Evolutionary conservation across 1,140 invertebrate genomes (phyloP).

Genomic region (Spodoptera litura): DNA sequence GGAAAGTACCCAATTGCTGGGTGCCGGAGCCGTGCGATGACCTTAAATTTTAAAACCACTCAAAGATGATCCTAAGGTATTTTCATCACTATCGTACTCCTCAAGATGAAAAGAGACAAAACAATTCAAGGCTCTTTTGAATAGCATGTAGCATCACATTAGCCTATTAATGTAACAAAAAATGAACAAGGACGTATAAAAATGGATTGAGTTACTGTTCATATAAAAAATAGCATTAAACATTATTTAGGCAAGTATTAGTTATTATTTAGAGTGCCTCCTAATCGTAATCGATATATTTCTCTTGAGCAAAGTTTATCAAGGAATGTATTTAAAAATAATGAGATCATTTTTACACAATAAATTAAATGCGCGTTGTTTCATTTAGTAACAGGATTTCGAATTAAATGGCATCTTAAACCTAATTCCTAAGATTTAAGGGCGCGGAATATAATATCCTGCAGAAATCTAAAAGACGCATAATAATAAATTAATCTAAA

Average conservation of each 20-base stretch:
- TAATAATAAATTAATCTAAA: no score
- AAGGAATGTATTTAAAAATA: slow-evolving; percentile 18
- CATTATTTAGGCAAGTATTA: slow-evolving; percentile 3
- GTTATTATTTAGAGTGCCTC: background rate
- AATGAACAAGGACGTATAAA: background rate
- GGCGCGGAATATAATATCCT: no score
- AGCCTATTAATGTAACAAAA: no score
- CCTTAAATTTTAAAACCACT: no score
- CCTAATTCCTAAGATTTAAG: background rate
- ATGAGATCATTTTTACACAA: slow-evolving; percentile 6
- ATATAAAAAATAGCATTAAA: slow-evolving; percentile 2
- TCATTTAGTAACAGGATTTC: background rate
- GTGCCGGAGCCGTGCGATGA: no score
- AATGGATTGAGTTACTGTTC: background rate
- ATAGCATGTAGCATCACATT: no score
- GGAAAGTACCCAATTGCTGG: no score
- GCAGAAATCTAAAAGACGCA: no score
- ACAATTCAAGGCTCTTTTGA: no score
- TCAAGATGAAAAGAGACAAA: no score
- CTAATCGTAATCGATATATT: slow-evolving; percentile 5
- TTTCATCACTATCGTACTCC: no score
- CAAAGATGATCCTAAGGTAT: no score
- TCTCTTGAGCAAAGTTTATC: slow-evolving; percentile 16
- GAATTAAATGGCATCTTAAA: background rate
- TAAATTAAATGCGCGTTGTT: background rate